Evolutionary conservation across 2,113 vertebrate species (phyloP), one percentile per base, ranked within the genome.

Genomic region (Dunckerocampus dactyliophorus): DNA sequence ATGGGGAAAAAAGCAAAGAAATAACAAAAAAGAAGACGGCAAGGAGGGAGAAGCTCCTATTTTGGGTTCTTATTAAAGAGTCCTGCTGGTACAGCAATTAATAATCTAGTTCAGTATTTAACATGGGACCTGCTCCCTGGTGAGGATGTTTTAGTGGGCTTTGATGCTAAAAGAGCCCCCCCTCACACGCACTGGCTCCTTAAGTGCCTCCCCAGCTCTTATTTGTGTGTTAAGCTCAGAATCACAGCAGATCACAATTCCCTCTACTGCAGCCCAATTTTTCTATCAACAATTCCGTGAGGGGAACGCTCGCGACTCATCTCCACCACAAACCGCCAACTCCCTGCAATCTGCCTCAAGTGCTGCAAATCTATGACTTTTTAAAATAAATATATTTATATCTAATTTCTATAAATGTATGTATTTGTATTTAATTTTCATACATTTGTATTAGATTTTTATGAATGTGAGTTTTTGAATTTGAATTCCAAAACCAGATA

Each of bases 101-200:
- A 90, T 90, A 87, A 90, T 85, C 82, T 87, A 78, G 83, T 85
- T 90, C 83, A 89, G 84, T 85, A 77, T 87, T 87, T 89, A 89
- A 84, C 86, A 84, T 86, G 86, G 87, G 88, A 90, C 84, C 76
- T 8, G 28, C 63, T 88, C 88, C 85, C 84, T 67, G 51, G 82
- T 79, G 88, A 72, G 72, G 69, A 69, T 81, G 72, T 79, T 88
- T 88, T 85, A 87, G 83, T 80, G 84, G 72, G 80, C 85, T 91
- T 90, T 90, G 87, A 90, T 84, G 87, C 86, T 80, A 73, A 76
- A 82, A 77, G 67, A 80, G 72, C 77, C 31, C 31, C 31, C 31
- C 31, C 24, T 5, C 72, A 22, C 6, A 34, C 57, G 19, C 37
- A 20, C 50, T 50, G 10, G 71, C 71, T 81, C 74, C 76, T 84